Conservation (phyloP, 2,797 vertebrate species). For the Telmatherina bonti region DNA sequence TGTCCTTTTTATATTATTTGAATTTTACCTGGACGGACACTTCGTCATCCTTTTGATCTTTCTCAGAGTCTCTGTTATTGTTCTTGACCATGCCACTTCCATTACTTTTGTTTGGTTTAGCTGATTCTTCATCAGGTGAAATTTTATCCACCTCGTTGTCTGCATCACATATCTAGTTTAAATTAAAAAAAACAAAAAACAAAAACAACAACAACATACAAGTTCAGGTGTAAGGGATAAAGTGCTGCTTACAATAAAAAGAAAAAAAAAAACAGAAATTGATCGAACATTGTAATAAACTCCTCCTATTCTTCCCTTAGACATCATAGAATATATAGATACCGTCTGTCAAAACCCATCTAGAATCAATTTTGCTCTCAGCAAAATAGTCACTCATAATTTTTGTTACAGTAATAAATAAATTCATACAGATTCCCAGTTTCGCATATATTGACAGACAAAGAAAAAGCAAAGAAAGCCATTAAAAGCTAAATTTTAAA, state of each 20-base stretch:
- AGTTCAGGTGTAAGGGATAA: not conserved
- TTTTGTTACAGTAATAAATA: too few species aligned
- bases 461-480: too few species aligned
- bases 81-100: conserved; percentile 32
- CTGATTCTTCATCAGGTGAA: conserved; percentile 68
- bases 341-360: too few species aligned
- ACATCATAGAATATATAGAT: not conserved
- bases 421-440: too few species aligned
- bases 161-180: conserved; percentile 81
- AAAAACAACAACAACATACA: conserved; percentile 6
- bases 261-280: not conserved
- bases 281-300: not conserved
- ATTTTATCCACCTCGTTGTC: conserved; percentile 74
- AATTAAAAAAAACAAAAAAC: too few species aligned
- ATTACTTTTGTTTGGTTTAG: conserved; percentile 49
- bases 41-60: conserved; percentile 32
- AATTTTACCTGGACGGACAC: conserved; percentile 60
- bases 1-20: not conserved
- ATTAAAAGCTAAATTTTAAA: too few species aligned
- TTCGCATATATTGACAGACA: too few species aligned
- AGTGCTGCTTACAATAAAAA: not conserved
- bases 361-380: too few species aligned
- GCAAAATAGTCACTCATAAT: too few species aligned
- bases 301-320: not conserved
- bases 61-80: conserved; percentile 38